A percentile compares a stretch with the other conserved stretches of the same genome.
phyloP scores from a whole-genome alignment of 1,140 invertebrate species.

The Tetragnatha versicolor region DNA sequence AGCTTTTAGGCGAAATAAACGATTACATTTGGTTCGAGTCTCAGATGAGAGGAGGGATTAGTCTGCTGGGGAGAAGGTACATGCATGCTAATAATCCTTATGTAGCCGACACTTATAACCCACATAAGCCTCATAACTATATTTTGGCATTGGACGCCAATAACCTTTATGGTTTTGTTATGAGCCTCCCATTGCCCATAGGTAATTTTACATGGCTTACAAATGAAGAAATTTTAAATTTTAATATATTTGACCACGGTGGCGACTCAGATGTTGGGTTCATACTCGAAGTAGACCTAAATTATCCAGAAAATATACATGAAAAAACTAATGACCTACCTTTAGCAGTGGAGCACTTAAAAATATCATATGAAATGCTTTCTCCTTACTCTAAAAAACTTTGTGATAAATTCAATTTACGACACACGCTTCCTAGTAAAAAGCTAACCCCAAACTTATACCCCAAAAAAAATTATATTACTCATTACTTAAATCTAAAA shows the following conservation, averaged over 20 bases:
- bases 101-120: not conserved
- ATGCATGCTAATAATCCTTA: not conserved
- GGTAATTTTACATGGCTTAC: constrained; percentile 31
- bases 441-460: constrained; percentile 37
- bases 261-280: constrained; percentile 50
- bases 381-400: constrained; percentile 4
- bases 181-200: constrained; percentile 50
- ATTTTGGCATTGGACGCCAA: constrained; percentile 41
- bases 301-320: constrained; percentile 58
- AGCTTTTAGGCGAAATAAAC: too few species aligned
- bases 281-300: constrained; percentile 58
- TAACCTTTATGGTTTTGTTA: constrained; percentile 54
- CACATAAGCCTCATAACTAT: not conserved
- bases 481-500: constrained; percentile 66
- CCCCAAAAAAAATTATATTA: constrained; percentile 63
- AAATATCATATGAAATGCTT: constrained; percentile 31
- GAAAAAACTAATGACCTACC: constrained; percentile 62
- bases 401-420: constrained; percentile 20
- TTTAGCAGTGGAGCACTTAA: constrained; percentile 61
- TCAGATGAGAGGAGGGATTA: not conserved
- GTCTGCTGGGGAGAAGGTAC: constrained; percentile 28
- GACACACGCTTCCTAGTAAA: not conserved
- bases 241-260: constrained; percentile 19
- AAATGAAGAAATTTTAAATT: constrained; percentile 29
- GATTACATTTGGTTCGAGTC: constrained; percentile 12